Base-by-base conservation (phyloP, 2,797 vertebrate species). In the Tokudaia muenninki region DNA sequence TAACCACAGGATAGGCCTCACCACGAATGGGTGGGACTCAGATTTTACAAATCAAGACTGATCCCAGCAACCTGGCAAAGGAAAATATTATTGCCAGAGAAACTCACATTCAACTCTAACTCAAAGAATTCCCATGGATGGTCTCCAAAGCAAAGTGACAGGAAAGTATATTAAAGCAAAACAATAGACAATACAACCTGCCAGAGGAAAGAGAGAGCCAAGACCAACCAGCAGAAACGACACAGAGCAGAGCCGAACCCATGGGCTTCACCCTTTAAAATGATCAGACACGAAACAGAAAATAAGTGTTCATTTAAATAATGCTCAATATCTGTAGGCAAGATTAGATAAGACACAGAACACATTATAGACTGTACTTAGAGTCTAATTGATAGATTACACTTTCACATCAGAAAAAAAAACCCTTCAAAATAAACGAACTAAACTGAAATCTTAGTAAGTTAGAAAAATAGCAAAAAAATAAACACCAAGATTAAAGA, bases 351-450 rank as follows among this genome's bases (percentile, higher is more conserved):
- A 88, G 72, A 52, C 37, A 37, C 3, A 81, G 52, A 52, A 52
- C 67, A 87, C n/a, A 87, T n/a, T 52, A 24, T n/a, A 87, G 83
- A 52, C 37, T 41, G 9, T 74, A 83, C 26, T 87, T 67, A 81
- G 34, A 86, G 81, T 29, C 26, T 59, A 84, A 90, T 26, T 57
- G 52, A 77, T 0, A 41, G 57, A n/a, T 78, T 84, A 34, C 14
- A 91, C n/a, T 59, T 78, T 87, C 74, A 65, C 74, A 79, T 78
- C 90, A 63, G 26, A 52, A 87, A 93, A 90, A n/a, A 93, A 81
- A 81, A 80, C 1, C 31, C 44, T 80, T 96, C 63, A 89, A 83
- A 96, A 90, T n/a, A 41, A 96, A 87, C 87, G 21, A 94, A 81
- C 61, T 65, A 67, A 79, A 59, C 2, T 44, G 70, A 3, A 80